Evolutionary conservation across 2,113 vertebrate genomes (phyloP).

Genomic region (Dasyornis broadbenti): DNA sequence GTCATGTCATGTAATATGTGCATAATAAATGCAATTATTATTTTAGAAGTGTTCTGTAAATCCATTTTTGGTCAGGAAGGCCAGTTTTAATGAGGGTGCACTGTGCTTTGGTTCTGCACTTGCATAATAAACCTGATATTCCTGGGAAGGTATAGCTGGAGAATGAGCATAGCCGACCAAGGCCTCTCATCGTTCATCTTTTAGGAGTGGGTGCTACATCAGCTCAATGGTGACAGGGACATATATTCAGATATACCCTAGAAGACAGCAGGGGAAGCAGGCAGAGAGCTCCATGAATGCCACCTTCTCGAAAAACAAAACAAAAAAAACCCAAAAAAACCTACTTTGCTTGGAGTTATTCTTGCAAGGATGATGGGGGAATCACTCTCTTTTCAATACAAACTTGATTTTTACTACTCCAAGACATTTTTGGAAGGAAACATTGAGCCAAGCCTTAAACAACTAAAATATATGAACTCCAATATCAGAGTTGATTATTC

Average conservation of each 20-base stretch:
- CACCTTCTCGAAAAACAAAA: neutral
- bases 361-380: neutral
- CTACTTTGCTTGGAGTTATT: neutral
- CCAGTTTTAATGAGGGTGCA: neutral
- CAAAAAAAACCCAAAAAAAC: neutral
- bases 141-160: neutral
- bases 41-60: neutral
- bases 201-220: neutral
- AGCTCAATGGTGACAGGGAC: neutral
- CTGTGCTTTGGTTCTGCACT: neutral
- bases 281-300: neutral
- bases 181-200: neutral
- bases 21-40: neutral
- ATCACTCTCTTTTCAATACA: neutral
- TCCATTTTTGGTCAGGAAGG: neutral
- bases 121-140: neutral
- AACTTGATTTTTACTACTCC: neutral
- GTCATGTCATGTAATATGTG: neutral
- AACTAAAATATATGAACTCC: neutral
- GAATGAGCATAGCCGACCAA: neutral
- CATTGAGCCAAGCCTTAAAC: neutral
- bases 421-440: neutral
- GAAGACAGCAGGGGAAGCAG: neutral
- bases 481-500: neutral
- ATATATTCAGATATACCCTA: neutral